phyloP scores from a whole-genome alignment of 64 coral and sea anemone genomes.

The Actinia tenebrosa region DNA sequence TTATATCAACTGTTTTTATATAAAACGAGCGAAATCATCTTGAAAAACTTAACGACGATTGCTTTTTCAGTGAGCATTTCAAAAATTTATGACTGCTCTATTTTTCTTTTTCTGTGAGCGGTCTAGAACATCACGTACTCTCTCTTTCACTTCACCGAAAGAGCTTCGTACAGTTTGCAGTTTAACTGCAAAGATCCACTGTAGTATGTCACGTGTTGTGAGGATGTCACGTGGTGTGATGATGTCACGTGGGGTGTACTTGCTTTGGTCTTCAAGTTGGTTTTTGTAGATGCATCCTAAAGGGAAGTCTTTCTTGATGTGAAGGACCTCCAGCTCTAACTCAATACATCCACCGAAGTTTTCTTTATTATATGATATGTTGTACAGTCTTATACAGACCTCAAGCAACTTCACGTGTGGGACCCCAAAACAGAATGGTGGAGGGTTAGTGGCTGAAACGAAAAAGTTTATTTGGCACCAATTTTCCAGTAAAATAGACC shows the following conservation, averaged over 20 bases:
- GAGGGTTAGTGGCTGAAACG: constrained; percentile 13
- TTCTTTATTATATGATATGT: constrained; percentile 17
- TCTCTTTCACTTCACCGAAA: background rate
- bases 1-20: too few relatives aligned
- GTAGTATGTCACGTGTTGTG: background rate
- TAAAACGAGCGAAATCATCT: too few relatives aligned
- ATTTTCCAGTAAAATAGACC: background rate
- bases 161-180: background rate
- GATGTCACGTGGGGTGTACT: background rate
- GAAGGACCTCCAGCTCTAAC: background rate
- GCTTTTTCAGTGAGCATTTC: too few relatives aligned
- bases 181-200: background rate
- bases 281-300: constrained; percentile 18
- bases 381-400: constrained; percentile 2
- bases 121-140: background rate
- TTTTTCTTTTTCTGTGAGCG: background rate
- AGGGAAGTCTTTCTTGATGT: constrained; percentile 22
- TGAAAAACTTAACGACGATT: too few relatives aligned
- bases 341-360: constrained; percentile 22
- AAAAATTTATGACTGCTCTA: background rate
- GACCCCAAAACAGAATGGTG: constrained; percentile 17
- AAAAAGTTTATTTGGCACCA: background rate
- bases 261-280: background rate
- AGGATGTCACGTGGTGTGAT: background rate
- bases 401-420: constrained; percentile 24